Conservation (phyloP, 2,113 vertebrate genomes). For the Sarotherodon lohbergeri region DNA sequence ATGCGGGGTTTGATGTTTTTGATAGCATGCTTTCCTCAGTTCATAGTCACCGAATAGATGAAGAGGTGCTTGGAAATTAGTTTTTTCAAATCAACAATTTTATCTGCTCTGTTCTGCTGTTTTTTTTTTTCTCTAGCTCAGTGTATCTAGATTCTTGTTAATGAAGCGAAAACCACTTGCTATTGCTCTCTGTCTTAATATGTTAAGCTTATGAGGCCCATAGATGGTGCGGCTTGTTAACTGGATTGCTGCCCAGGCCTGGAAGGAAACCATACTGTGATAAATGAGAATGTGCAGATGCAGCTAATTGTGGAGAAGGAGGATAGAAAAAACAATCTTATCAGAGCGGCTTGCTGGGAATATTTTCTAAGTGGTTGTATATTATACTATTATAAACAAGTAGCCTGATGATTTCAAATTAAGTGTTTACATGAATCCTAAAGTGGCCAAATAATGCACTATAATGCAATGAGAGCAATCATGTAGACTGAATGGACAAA, state of each 20-base stretch:
- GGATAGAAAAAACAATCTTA: not conserved
- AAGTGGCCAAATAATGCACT: not conserved
- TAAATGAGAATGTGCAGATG: constrained; percentile 28
- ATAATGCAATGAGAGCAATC: not conserved
- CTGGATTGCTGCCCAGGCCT: constrained; percentile 2
- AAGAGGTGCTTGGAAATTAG: not conserved
- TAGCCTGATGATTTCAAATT: not conserved
- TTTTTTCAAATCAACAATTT: not conserved
- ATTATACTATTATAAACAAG: not conserved
- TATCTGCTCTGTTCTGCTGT: not conserved
- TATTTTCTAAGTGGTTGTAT: not conserved
- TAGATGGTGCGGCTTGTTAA: not conserved
- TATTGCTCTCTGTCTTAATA: not conserved
- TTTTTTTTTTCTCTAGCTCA: not conserved
- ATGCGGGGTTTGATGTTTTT: not conserved
- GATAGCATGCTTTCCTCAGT: not conserved
- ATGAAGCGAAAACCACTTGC: not conserved
- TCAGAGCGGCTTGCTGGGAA: not conserved
- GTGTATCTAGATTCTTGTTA: not conserved
- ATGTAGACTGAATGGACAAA: not conserved
- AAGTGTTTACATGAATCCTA: not conserved
- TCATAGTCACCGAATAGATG: not conserved
- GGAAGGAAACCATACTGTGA: constrained; percentile 15
- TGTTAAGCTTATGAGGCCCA: not conserved
- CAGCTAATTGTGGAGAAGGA: constrained; percentile 14